A percentile compares a stretch with the other conserved stretches of the same genome.
Evolutionary conservation across 2,888 invertebrate species (phyloP).

Genomic region (Volucella inflata): DNA sequence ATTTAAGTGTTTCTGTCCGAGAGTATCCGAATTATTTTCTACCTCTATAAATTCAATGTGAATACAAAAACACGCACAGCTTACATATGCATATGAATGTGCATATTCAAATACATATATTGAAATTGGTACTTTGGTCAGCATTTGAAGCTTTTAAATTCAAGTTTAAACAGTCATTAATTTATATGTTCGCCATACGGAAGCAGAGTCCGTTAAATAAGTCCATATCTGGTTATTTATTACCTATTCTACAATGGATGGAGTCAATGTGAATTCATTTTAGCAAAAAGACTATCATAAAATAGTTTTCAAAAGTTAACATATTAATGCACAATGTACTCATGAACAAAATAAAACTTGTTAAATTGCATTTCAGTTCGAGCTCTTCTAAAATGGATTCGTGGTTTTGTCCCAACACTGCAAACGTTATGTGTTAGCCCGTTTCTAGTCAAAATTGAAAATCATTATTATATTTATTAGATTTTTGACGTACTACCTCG

Average conservation of each 20-base stretch:
- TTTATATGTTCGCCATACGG: not conserved
- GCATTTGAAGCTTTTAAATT: conserved; percentile 37
- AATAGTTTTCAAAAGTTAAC: too few species aligned
- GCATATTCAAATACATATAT: conserved; percentile 27
- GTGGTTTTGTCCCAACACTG: too few species aligned
- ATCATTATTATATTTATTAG: too few species aligned
- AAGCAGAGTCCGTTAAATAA: conserved; percentile 28
- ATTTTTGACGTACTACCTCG: too few species aligned
- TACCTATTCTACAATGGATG: conserved; percentile 14
- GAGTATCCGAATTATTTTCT: conserved; percentile 43
- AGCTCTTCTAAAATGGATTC: too few species aligned
- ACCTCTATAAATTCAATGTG: conserved; percentile 37
- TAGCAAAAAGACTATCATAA: too few species aligned
- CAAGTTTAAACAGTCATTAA: not conserved
- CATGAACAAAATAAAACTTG: too few species aligned
- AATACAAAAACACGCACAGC: conserved; percentile 11
- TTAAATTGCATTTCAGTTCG: too few species aligned
- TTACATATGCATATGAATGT: not conserved
- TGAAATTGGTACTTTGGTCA: conserved; percentile 11
- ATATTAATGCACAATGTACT: too few species aligned
- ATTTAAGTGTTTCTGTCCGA: conserved; percentile 52
- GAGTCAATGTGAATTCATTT: not conserved
- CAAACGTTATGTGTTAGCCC: too few species aligned
- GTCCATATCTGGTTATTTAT: conserved; percentile 13
- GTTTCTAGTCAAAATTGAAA: too few species aligned